Evolutionary conservation across 2,797 vertebrate genomes (phyloP).

Genomic region (Lithobates sylvaticus): DNA sequence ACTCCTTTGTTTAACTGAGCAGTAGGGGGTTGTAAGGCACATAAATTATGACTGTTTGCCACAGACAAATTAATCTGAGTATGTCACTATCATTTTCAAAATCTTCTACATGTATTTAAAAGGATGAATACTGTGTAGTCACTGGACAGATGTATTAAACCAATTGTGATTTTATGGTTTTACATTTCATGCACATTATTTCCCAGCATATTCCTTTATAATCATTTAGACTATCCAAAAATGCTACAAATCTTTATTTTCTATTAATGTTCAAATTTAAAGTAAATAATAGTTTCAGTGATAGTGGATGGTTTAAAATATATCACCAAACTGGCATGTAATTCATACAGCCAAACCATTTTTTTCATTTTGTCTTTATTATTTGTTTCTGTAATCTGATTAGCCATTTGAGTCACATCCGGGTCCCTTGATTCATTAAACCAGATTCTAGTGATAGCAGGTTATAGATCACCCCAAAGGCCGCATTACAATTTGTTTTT

Average conservation of each 20-base stretch:
- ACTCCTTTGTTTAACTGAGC: slow-evolving; percentile 30
- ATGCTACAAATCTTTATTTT: neutral
- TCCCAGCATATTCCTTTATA: too few species aligned
- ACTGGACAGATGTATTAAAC: neutral
- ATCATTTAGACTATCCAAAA: neutral
- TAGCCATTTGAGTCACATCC: neutral
- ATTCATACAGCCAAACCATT: neutral
- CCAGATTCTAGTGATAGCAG: neutral
- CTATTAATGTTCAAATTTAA: neutral
- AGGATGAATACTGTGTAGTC: neutral
- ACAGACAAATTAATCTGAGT: neutral
- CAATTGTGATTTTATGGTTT: slow-evolving; percentile 30
- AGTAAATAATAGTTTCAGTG: neutral
- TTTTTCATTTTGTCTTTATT: neutral
- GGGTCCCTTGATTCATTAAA: neutral
- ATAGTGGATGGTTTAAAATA: neutral
- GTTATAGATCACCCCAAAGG: neutral
- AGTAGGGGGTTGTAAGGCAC: slow-evolving; percentile 24
- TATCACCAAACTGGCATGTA: too few species aligned
- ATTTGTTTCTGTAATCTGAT: neutral
- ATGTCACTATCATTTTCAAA: slow-evolving; percentile 9
- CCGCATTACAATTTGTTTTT: neutral
- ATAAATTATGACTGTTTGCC: slow-evolving; percentile 2
- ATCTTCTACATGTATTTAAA: neutral
- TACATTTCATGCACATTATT: slow-evolving; percentile 56